These are phyloP conservation scores for Xanthia togata DNA, from an alignment of 2,888 invertebrate genomes.

Conservation along the genomic window DNA sequence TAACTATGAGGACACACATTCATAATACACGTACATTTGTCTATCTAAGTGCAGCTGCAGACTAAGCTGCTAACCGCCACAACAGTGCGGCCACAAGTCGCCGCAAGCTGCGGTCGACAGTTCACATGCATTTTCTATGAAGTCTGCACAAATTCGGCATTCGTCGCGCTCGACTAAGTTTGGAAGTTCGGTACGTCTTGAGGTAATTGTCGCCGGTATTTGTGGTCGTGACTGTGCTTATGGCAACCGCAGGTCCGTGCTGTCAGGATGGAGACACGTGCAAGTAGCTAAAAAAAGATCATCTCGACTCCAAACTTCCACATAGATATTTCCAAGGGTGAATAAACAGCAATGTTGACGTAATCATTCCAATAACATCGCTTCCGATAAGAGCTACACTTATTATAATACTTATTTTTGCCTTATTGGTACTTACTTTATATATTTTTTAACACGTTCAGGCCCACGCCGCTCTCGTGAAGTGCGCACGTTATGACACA, in stretches of 20 bases:
- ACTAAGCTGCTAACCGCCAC: slow-evolving; percentile 44
- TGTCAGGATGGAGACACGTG: neutral
- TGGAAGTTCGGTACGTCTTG: slow-evolving; percentile 33
- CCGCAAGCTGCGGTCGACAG: slow-evolving; percentile 56
- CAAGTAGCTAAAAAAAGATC: neutral
- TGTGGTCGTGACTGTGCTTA: slow-evolving; percentile 13
- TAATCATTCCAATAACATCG: neutral
- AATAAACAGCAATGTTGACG: neutral
- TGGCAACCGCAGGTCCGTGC: slow-evolving; percentile 11
- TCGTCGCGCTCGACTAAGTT: slow-evolving; percentile 47
- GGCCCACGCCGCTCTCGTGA: too few species aligned
- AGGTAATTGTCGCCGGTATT: slow-evolving; percentile 45
- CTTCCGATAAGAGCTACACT: neutral
- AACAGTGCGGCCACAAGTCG: slow-evolving; percentile 30
- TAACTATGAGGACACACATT: slow-evolving; percentile 42
- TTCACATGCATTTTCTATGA: slow-evolving; percentile 60
- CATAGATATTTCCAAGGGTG: neutral
- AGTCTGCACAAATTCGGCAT: slow-evolving; percentile 52
- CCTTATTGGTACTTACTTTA: neutral
- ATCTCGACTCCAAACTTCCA: neutral
- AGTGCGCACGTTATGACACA: too few species aligned
- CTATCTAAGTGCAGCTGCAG: slow-evolving; percentile 48
- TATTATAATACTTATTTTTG: neutral
- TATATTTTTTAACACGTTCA: too few species aligned
- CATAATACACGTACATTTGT: slow-evolving; percentile 1